Base-by-base conservation (phyloP, 2,888 invertebrate species). In the Rhogogaster chlorosoma region DNA sequence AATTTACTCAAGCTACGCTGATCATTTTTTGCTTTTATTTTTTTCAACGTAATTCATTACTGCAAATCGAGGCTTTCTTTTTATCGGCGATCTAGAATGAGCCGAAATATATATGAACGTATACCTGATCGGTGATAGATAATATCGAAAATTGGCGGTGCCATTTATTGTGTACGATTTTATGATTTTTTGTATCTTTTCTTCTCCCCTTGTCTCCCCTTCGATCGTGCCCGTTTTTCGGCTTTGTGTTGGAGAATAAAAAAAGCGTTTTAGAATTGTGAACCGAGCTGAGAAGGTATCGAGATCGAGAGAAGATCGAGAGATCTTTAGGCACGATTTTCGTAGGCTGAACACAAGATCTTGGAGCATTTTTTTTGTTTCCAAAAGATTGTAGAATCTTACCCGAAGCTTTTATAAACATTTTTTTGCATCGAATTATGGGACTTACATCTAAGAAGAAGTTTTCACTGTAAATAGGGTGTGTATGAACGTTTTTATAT, bases 101-200 rank as follows among this genome's bases (percentile, higher is more conserved):
- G 12, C 12, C 45, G 15, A 45, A 12, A 3, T 45, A 45, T 45
- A 45, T 2, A 0, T 45, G n/a, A n/a, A 3, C 15, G 26, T 10
- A 22, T 12, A 61, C 9, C 61, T 12, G 67, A 67, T 67, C 32
- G 15, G 26, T 18, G 18, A 67, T 67, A 67, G 15, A 67, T 67
- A 42, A 73, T 42, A n/a, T 22, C 36, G 38, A 38, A 73, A 73
- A 73, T 73, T 42, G 71, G 71, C 42, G 42, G 38, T 67, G 32
- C 71, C 38, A n/a, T 73, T 18, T 42, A 42, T 42, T 42, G 42
- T 73, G 71, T 73, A 73, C 71, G 38, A 73, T 73, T 73, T 73
- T 38, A 73, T 73, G 1, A 73, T 22, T 22, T n/a, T 36, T 18
- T 36, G 15, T 36, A n/a, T 18, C 42, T 73, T 42, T 32, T 32